A percentile compares a stretch with the other conserved stretches of the same genome.
phyloP scores from a whole-genome alignment of 2,888 invertebrate species.

The Oligia fasciuncula region DNA sequence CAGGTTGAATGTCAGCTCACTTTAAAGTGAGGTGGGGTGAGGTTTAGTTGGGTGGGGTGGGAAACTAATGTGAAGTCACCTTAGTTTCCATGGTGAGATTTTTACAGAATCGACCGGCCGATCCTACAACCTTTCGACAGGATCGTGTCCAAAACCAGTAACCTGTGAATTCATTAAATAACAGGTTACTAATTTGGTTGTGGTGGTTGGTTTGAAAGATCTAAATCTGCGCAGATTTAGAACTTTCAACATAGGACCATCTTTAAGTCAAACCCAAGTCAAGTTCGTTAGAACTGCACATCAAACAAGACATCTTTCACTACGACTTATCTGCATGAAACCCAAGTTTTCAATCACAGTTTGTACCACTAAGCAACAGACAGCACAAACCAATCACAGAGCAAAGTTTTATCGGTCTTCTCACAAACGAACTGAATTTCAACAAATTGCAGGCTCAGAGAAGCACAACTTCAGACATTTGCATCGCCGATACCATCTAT shows the following conservation, averaged over 20 bases:
- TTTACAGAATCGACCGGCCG: too few relatives aligned
- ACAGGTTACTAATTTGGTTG: background rate
- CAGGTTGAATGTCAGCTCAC: too few relatives aligned
- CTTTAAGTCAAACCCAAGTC: background rate
- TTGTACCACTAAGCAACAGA: conserved; percentile 23
- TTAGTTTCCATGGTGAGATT: too few relatives aligned
- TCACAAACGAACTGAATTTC: conserved; percentile 53
- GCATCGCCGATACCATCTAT: conserved; percentile 65
- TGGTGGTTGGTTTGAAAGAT: background rate
- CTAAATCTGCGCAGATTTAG: background rate
- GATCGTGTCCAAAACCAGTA: background rate
- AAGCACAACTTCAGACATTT: conserved; percentile 64
- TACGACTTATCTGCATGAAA: background rate
- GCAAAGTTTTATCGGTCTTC: conserved; percentile 59
- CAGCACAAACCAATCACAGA: conserved; percentile 53
- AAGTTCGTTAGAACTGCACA: background rate
- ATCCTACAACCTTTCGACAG: background rate
- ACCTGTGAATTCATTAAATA: background rate
- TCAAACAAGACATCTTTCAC: background rate
- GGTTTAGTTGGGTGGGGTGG: too few relatives aligned
- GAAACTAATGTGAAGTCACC: too few relatives aligned
- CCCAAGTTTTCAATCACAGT: conserved; percentile 31
- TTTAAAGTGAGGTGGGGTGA: too few relatives aligned
- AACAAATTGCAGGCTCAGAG: conserved; percentile 60
- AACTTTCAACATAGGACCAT: background rate